Percentiles rank a stretch among this genome's conserved stretches.
Evolutionary conservation across 2,797 vertebrate genomes (phyloP).

Genomic region (Enteromius fasciolatus): DNA sequence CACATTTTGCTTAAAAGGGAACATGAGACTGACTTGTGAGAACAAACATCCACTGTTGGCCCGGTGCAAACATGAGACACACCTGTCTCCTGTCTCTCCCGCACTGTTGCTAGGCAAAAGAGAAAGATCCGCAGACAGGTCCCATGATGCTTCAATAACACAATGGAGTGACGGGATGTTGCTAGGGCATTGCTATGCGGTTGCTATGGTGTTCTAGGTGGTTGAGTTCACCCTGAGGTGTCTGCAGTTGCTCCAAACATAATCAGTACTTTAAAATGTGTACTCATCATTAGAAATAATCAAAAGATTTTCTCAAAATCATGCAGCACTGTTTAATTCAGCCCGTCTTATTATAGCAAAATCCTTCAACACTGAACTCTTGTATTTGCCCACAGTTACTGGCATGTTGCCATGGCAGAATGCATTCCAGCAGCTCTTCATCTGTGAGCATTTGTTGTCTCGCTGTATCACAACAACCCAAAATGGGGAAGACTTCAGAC

Average conservation of each 20-base stretch:
- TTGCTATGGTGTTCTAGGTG: not conserved
- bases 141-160: constrained; percentile 13
- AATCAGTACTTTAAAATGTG: not conserved
- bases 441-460: constrained; percentile 43
- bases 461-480: constrained; percentile 46
- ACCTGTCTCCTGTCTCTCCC: constrained; percentile 22
- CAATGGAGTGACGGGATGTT: constrained; percentile 2
- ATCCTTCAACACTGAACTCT: constrained; percentile 32
- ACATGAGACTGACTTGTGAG: not conserved
- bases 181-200: constrained; percentile 16
- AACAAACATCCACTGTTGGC: constrained; percentile 24
- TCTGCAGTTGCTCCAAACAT: not conserved
- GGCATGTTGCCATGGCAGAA: constrained; percentile 48
- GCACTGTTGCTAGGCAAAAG: constrained; percentile 48
- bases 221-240: not conserved
- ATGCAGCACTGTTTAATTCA: constrained; percentile 11
- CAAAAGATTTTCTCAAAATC: not conserved
- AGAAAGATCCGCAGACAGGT: constrained; percentile 15
- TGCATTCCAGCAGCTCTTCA: constrained; percentile 46
- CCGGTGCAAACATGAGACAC: constrained; percentile 37
- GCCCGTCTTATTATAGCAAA: not conserved
- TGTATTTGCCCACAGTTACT: constrained; percentile 35
- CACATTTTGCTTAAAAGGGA: not conserved
- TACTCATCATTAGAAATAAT: not conserved
- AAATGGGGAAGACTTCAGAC: not conserved